Evolutionary conservation across 2,888 invertebrate genomes (phyloP).

Genomic region (Sipunculus nudus): DNA sequence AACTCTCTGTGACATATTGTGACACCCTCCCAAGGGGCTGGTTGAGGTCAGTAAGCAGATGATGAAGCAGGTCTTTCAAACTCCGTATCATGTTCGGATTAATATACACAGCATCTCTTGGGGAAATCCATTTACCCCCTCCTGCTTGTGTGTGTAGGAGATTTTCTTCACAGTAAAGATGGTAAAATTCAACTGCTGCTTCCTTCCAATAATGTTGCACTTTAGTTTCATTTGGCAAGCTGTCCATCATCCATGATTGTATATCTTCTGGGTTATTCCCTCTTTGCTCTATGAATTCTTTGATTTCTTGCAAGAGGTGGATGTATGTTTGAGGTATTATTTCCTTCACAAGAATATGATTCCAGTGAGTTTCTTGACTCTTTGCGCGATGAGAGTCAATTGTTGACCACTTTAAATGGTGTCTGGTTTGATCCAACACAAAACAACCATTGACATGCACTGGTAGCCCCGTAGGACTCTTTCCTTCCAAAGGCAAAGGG

Average conservation of each 20-base stretch:
- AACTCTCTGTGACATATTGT: too few relatives aligned
- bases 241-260: conserved; percentile 24
- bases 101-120: conserved; percentile 32
- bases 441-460: too few relatives aligned
- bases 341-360: conserved; percentile 50
- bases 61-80: too few relatives aligned
- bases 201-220: too few relatives aligned
- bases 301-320: conserved; percentile 34
- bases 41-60: conserved; percentile 24
- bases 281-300: conserved; percentile 1
- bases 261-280: too few relatives aligned
- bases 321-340: conserved; percentile 47
- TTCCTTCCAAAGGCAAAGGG: too few relatives aligned
- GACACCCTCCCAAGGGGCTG: not conserved
- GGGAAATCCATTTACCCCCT: conserved; percentile 25
- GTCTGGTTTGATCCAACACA: too few relatives aligned
- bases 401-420: conserved; percentile 58
- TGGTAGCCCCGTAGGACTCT: too few relatives aligned
- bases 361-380: too few relatives aligned
- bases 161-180: conserved; percentile 17
- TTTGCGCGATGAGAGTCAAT: too few relatives aligned
- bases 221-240: conserved; percentile 32
- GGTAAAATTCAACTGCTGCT: too few relatives aligned
- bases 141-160: conserved; percentile 20
- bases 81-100: conserved; percentile 32